Conservation (phyloP, 2,797 vertebrate species). For the Galagoides demidoff region DNA sequence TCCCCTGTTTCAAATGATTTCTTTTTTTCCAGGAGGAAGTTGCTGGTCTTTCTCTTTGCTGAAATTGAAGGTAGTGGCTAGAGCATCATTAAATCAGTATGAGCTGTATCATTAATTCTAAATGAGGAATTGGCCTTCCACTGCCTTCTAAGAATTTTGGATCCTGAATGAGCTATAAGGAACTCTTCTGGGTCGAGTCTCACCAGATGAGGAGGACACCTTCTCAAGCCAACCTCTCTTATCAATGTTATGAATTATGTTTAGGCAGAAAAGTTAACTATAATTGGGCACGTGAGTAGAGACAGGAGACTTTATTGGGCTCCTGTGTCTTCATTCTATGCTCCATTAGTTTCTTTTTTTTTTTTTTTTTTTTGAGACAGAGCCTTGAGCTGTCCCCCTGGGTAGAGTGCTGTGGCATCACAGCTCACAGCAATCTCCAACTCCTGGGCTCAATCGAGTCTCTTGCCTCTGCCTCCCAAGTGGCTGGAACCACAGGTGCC, state of each 20-base stretch:
- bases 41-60: background rate
- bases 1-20: background rate
- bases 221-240: background rate
- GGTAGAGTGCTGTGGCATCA: too few relatives aligned
- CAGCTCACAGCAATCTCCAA: too few relatives aligned
- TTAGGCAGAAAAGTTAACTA: background rate
- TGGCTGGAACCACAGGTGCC: too few relatives aligned
- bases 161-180: background rate
- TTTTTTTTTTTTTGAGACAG: too few relatives aligned
- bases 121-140: background rate
- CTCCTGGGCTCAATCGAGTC: too few relatives aligned
- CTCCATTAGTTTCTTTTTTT: constrained; percentile 32
- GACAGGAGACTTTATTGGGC: constrained; percentile 2
- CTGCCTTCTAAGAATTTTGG: background rate
- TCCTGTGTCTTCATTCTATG: background rate
- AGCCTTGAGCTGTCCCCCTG: too few relatives aligned
- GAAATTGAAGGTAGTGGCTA: background rate
- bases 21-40: background rate
- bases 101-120: background rate
- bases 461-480: too few relatives aligned
- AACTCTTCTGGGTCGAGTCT: background rate
- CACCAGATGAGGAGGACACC: background rate
- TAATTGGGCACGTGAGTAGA: background rate
- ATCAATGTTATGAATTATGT: background rate
- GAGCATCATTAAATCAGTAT: background rate